phyloP scores from a whole-genome alignment of 2,888 invertebrate species.

The Junonia oenone region DNA sequence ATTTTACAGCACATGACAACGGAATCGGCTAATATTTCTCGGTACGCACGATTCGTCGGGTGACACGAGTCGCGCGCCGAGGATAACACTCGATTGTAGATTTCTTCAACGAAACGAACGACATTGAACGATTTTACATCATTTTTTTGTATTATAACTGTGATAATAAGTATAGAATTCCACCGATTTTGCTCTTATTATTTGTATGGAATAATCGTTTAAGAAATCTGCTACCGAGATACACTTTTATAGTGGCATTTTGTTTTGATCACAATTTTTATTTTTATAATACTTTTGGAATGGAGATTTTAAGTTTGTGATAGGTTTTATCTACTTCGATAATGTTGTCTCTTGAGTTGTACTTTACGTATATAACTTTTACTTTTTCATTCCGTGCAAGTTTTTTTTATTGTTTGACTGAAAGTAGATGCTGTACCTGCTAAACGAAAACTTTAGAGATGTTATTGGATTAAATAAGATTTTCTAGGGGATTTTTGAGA shows the following conservation, averaged over 20 bases:
- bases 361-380: slow-evolving; percentile 73
- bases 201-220: slow-evolving; percentile 50
- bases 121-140: slow-evolving; percentile 62
- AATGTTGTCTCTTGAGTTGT: slow-evolving; percentile 57
- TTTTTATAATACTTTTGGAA: slow-evolving; percentile 58
- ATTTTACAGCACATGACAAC: neutral
- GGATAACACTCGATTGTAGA: slow-evolving; percentile 58
- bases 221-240: slow-evolving; percentile 70
- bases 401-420: slow-evolving; percentile 50
- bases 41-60: neutral
- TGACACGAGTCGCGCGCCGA: slow-evolving; percentile 26
- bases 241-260: slow-evolving; percentile 48
- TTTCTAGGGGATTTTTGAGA: slow-evolving; percentile 34
- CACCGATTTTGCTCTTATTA: slow-evolving; percentile 67
- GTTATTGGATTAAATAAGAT: slow-evolving; percentile 41
- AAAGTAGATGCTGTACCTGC: slow-evolving; percentile 65
- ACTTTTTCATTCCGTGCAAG: slow-evolving; percentile 74
- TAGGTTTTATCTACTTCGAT: slow-evolving; percentile 60
- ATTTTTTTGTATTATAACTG: slow-evolving; percentile 74
- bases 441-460: slow-evolving; percentile 41
- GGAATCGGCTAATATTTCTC: neutral
- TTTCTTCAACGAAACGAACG: slow-evolving; percentile 70
- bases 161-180: slow-evolving; percentile 76
- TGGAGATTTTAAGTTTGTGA: slow-evolving; percentile 58
- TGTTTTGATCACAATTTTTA: slow-evolving; percentile 65